Base-by-base conservation (phyloP, 92 coral and sea anemone genomes). In the Palythoa grandis region DNA sequence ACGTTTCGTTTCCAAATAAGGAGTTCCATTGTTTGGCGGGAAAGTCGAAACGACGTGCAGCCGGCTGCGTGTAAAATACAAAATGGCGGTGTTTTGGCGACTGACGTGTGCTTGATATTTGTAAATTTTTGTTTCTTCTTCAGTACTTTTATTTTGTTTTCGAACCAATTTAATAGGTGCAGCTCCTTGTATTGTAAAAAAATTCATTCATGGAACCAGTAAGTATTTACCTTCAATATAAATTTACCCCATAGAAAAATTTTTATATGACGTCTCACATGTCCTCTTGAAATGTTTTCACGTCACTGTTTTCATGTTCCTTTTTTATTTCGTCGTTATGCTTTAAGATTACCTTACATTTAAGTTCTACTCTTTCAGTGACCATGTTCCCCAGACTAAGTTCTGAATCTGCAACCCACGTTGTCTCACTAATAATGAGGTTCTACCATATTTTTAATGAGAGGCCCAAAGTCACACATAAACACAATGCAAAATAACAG, bases 1-100 rank as follows among this genome's bases (percentile, higher is more conserved):
- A 8, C 50, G 50, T 63, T 63, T 4, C 69, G 70, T 40, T 38
- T 54, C 72, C 48, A 74, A 19, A 74, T 76, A 77, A 63, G 89
- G 73, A 66, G 52, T 47, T 52, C 76, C 43, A 58, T 73, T 22
- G 61, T 69, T 25, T 19, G 86, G 56, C 43, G 54, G 52, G 54
- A 76, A 60, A 67, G 52, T 56, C 82, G 22, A 85, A 56, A 25
- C 22, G 56, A 19, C 60, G 61, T 13, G 74, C 3, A 43, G 37
- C 47, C 69, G 69, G 9, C 25, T 63, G 22, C 9, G 22, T 5
- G 25, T 7, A 63, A 63, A 63, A 63, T 63, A 63, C 69, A 63
- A 63, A 63, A 63, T 63, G 69, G 69, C 23, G 69, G 69, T 6
- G 69, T n/a, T 63, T 63, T 6, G 25, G 25, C 19, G 19, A 63